These are phyloP conservation scores for Conchocele bisecta DNA, from an alignment of 2,888 invertebrate species.

Conservation along the genomic window DNA sequence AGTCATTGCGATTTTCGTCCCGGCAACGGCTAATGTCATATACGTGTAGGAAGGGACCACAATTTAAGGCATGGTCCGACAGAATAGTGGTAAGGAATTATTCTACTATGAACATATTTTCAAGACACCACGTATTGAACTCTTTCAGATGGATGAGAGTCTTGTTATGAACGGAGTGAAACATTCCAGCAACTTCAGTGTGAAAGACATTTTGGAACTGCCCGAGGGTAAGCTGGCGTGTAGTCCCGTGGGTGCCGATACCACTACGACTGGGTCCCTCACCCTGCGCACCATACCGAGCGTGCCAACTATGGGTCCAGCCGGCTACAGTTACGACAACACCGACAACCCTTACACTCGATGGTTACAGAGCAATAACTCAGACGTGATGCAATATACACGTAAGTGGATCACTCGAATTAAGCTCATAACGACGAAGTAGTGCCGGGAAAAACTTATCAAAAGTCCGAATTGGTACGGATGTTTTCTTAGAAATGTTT, in stretches of 20 bases:
- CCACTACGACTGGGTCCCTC: slow-evolving; percentile 57
- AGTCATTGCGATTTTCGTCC: too few species aligned
- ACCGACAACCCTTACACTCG: slow-evolving; percentile 85
- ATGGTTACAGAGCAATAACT: slow-evolving; percentile 79
- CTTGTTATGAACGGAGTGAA: slow-evolving; percentile 87
- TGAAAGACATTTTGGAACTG: slow-evolving; percentile 95
- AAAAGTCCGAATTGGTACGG: too few species aligned
- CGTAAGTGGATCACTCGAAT: slow-evolving; percentile 68
- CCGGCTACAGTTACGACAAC: slow-evolving; percentile 68
- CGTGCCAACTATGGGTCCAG: slow-evolving; percentile 57
- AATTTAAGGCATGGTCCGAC: too few species aligned
- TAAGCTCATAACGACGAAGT: too few species aligned
- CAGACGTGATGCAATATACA: slow-evolving; percentile 75
- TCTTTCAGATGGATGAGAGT: slow-evolving; percentile 68
- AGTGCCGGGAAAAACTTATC: too few species aligned
- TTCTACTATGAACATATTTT: too few species aligned
- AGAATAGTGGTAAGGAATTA: too few species aligned
- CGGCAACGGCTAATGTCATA: too few species aligned
- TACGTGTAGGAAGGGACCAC: too few species aligned
- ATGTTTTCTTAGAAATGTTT: too few species aligned
- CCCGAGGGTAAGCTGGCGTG: slow-evolving; percentile 86
- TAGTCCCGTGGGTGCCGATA: slow-evolving; percentile 57
- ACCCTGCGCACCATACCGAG: slow-evolving; percentile 57
- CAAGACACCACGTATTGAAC: too few species aligned
- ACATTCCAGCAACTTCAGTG: slow-evolving; percentile 94